Evolutionary conservation across 1,140 invertebrate species (phyloP), one percentile per base, ranked within the genome.

Genomic region (Leptopilina boulardi): DNA sequence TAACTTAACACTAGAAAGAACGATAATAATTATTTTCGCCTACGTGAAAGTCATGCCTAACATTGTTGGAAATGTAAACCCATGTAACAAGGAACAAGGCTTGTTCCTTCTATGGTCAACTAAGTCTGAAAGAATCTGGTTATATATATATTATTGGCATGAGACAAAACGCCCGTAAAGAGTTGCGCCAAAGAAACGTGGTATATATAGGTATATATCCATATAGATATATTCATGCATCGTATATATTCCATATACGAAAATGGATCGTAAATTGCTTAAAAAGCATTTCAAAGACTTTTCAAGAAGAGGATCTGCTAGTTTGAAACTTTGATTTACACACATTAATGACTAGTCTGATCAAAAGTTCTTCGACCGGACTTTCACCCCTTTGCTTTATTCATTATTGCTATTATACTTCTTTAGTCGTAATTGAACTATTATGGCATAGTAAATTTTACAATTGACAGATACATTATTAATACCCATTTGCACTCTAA

Each of bases 361-460:
- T 66, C 59, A 66, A 34, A 66, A 66, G 59, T 66, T 66, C 59
- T 66, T 66, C 26, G 59, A 66, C 59, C 59, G 59, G 59, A 66
- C 59, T 66, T 66, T 66, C 59, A 66, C 59, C 59, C 59, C 34
- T 38, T 30, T 26, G 23, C 59, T 30, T 66, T 66, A 66, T 66
- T 66, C 23, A 23, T 66, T 66, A 66, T 66, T 66, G 59, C 47
- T 66, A 66, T 30, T 26, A 30, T 66, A 15, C 26, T 34, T 23
- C 23, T 66, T 23, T 30, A 66, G 13, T 66, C 59, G n/a, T 66
- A n/a, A 66, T 66, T 66, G 59, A 66, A 66, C 59, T 66, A 66
- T 66, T 66, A 51, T 51, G 59, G 59, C 59, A 30, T 66, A 66
- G 59, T 26, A 66, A 30, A 66, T 34, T 66, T 66, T 30, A 51